phyloP scores from a whole-genome alignment of 1,140 invertebrate genomes.

The Phocides pigmalion region DNA sequence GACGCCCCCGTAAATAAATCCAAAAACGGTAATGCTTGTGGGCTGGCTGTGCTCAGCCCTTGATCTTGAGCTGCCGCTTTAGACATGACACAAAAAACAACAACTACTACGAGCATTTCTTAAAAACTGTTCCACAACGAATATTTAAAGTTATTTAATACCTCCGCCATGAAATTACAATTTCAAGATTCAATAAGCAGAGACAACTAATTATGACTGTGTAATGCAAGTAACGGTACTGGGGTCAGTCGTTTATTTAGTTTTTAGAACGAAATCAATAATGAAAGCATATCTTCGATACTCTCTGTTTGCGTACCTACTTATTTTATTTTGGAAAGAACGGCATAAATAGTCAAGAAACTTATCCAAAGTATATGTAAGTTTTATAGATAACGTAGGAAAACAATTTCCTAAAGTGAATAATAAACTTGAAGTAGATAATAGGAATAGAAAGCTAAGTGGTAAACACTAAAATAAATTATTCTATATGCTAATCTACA shows the following conservation, averaged over 20 bases:
- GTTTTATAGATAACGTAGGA: too few relatives aligned
- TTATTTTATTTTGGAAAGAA: too few relatives aligned
- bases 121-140: constrained; percentile 70
- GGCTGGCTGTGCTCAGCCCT: constrained; percentile 54
- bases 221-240: constrained; percentile 53
- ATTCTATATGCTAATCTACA: too few relatives aligned
- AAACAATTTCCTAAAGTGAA: too few relatives aligned
- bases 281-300: constrained; percentile 7
- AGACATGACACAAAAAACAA: constrained; percentile 62
- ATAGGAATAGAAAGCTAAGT: too few relatives aligned
- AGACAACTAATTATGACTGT: constrained; percentile 54
- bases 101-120: constrained; percentile 65
- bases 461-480: too few relatives aligned
- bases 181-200: constrained; percentile 61
- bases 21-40: constrained; percentile 58
- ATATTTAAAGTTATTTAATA: constrained; percentile 63
- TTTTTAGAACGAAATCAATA: constrained; percentile 29
- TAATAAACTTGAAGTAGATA: too few relatives aligned
- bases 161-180: constrained; percentile 72
- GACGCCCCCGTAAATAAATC: constrained; percentile 71
- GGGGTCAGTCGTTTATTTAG: constrained; percentile 43
- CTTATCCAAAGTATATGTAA: too few relatives aligned
- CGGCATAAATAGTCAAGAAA: too few relatives aligned
- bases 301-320: neutral
- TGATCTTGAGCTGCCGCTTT: constrained; percentile 62